phyloP scores from a whole-genome alignment of 1,140 invertebrate genomes.

The Lethrus apterus region DNA sequence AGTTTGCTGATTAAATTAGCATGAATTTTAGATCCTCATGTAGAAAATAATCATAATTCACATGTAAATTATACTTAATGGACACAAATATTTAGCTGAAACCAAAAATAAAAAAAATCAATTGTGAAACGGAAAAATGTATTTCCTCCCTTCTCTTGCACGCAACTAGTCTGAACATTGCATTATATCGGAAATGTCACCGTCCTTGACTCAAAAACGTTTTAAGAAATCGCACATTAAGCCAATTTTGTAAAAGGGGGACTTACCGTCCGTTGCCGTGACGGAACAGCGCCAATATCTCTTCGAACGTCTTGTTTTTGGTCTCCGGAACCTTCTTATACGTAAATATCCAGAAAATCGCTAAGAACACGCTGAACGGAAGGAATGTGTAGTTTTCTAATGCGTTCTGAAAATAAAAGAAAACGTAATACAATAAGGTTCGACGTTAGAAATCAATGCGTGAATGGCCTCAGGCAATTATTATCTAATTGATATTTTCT shows the following conservation, averaged over 20 bases:
- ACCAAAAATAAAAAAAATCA: too few relatives aligned
- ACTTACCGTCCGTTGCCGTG: slow-evolving; percentile 78
- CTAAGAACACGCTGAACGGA: slow-evolving; percentile 92
- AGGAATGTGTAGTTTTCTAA: slow-evolving; percentile 95
- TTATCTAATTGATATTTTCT: too few relatives aligned
- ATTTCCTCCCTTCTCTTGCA: not conserved
- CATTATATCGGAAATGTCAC: not conserved
- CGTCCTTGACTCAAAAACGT: not conserved
- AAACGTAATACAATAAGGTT: slow-evolving; percentile 1
- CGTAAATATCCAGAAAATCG: slow-evolving; percentile 95
- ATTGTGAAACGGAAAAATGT: too few relatives aligned
- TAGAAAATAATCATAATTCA: too few relatives aligned
- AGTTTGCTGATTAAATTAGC: too few relatives aligned
- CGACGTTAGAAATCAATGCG: too few relatives aligned
- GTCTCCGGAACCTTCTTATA: slow-evolving; percentile 98
- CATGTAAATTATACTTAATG: too few relatives aligned
- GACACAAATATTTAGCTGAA: too few relatives aligned
- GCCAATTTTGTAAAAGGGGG: not conserved
- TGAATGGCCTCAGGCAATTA: too few relatives aligned
- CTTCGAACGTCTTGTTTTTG: slow-evolving; percentile 97
- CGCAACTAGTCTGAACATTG: not conserved
- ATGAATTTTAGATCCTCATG: too few relatives aligned
- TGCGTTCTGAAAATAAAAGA: slow-evolving; percentile 59
- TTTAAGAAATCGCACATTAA: not conserved
- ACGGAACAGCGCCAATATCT: slow-evolving; percentile 87